Evolutionary conservation across 2,888 invertebrate species (phyloP), one percentile per base, ranked within the genome.

Genomic region (Parnassius mnemosyne): DNA sequence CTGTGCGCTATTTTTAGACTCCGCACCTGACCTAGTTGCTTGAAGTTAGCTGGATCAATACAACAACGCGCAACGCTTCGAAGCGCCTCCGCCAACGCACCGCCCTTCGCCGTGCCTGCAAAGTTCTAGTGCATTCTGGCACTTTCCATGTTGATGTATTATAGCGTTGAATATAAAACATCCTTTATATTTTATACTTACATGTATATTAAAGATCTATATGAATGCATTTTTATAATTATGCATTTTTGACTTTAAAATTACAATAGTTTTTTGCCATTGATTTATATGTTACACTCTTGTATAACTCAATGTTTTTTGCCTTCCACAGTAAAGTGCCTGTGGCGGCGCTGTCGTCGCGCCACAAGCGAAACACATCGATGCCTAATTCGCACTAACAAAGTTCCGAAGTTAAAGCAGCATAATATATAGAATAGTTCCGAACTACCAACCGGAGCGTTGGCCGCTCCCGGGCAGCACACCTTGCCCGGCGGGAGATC

Each of bases 41-140:
- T 41, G 52, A 53, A 63, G 60, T 65, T 61, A 62, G 60, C 65
- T 62, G 44, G 70, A 70, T 70, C 70, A 68, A 69, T 69, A 69
- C 54, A 57, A 16, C 42, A 20, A n/a, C n/a, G n/a, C n/a, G n/a
- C 20, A 20, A 20, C 20, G 20, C 20, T 20, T 20, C 20, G 20
- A 20, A 20, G 20, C 20, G 20, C 20, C 20, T 2, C 20, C 20
- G 20, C 20, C 20, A 20, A 20, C 16, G 44, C n/a, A 2, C 1
- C 49, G n/a, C 20, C 13, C 57, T 20, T 10, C 53, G 50, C 57
- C 41, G 65, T 60, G 84, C n/a, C 83, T 85, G 84, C 85, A 67
- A 9, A 5, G 20, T 16, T 41, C 16, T 25, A n/a, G 53, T 53
- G 34, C 46, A 59, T 53, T 59, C 59, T 53, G 13, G 53, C 10